These are phyloP conservation scores for Dynastes grantii DNA, from an alignment of 2,888 invertebrate genomes.

Conservation along the genomic window DNA sequence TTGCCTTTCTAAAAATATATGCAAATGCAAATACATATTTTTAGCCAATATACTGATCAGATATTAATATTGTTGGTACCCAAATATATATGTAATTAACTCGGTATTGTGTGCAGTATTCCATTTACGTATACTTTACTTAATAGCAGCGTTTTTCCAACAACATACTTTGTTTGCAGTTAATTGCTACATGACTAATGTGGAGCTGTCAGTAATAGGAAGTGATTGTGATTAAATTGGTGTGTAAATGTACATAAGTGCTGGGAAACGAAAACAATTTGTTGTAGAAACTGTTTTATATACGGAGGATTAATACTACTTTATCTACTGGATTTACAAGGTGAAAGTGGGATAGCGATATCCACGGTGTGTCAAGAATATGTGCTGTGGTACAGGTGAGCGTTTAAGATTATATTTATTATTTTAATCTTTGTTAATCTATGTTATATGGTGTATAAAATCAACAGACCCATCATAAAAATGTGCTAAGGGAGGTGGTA, in stretches of 20 bases:
- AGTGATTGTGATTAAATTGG: constrained; percentile 36
- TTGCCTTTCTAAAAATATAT: too few relatives aligned
- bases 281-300: constrained; percentile 11
- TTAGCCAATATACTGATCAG: too few relatives aligned
- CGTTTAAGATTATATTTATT: constrained; percentile 9
- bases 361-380: neutral
- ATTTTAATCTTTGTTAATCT: neutral
- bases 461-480: neutral
- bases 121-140: neutral
- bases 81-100: too few relatives aligned
- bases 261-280: constrained; percentile 26
- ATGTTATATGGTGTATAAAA: neutral
- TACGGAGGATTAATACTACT: neutral
- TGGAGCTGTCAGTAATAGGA: constrained; percentile 14
- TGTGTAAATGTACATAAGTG: neutral
- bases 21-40: too few relatives aligned
- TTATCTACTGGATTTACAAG: neutral
- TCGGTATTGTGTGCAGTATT: too few relatives aligned
- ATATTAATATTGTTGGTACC: too few relatives aligned
- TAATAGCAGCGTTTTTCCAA: too few relatives aligned
- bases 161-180: neutral
- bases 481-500: neutral
- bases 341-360: constrained; percentile 10
- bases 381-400: neutral
- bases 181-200: constrained; percentile 17